phyloP scores from a whole-genome alignment of 1,140 invertebrate species.

The Brachionus calyciflorus region DNA sequence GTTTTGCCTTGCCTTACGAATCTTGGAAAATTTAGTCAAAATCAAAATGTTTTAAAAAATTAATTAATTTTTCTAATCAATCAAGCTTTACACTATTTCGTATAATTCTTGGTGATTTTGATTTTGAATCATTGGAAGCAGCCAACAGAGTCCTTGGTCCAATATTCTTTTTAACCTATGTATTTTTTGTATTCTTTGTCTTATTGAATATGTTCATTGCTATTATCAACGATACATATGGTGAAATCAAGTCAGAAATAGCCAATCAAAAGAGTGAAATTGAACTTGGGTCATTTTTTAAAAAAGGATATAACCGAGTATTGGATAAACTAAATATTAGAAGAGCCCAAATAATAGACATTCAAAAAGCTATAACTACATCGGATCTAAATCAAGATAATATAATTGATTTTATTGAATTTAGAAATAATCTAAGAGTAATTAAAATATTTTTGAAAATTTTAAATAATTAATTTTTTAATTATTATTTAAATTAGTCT shows the following conservation, averaged over 20 bases:
- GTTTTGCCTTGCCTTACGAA: background rate
- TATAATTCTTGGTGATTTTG: conserved; percentile 71
- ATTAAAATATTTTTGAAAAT: background rate
- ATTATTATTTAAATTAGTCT: conserved; percentile 54
- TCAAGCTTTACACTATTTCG: conserved; percentile 69
- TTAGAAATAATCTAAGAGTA: conserved; percentile 35
- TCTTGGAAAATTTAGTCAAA: too few relatives aligned
- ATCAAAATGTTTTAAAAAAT: too few relatives aligned
- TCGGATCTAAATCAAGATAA: conserved; percentile 38
- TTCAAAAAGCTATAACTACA: conserved; percentile 60
- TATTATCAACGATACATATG: conserved; percentile 72
- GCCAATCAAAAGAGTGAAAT: conserved; percentile 22
- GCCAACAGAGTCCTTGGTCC: conserved; percentile 69
- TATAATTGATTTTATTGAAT: conserved; percentile 44
- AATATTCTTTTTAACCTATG: conserved; percentile 70
- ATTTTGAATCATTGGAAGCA: conserved; percentile 67
- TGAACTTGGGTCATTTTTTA: conserved; percentile 34
- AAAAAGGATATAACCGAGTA: conserved; percentile 54
- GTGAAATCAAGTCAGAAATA: conserved; percentile 51
- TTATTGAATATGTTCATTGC: conserved; percentile 73
- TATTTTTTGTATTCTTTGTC: conserved; percentile 72
- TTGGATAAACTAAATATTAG: conserved; percentile 57
- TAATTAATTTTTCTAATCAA: too few relatives aligned
- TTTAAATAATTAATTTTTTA: too few relatives aligned
- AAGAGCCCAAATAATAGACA: conserved; percentile 60